A percentile compares a stretch with the other conserved stretches of the same genome.
Conservation (phyloP, 2,888 invertebrate genomes). For the Galerucella calmariensis region DNA sequence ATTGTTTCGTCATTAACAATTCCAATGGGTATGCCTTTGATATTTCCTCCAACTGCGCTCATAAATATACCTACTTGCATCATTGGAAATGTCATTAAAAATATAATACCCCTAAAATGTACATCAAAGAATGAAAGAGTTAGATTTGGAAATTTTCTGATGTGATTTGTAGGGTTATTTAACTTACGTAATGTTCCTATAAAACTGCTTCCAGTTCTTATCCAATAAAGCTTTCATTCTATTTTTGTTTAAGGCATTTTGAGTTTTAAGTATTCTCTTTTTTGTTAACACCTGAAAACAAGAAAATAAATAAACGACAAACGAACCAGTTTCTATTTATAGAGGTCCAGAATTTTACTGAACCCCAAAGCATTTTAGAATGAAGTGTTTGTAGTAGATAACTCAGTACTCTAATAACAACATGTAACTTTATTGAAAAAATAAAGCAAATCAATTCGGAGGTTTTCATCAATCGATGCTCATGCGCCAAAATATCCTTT, state of each 20-base stretch:
- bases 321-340: too few species aligned
- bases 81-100: constrained; percentile 84
- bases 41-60: constrained; percentile 82
- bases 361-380: too few species aligned
- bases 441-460: too few species aligned
- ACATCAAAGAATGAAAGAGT: neutral
- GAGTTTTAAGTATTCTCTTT: constrained; percentile 40
- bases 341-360: too few species aligned
- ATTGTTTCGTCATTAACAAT: constrained; percentile 81
- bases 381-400: too few species aligned
- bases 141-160: too few species aligned
- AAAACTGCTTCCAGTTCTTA: constrained; percentile 55
- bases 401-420: too few species aligned
- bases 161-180: too few species aligned
- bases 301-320: neutral
- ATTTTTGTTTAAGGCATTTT: constrained; percentile 44
- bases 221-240: constrained; percentile 50
- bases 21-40: constrained; percentile 76
- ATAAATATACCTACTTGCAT: constrained; percentile 85
- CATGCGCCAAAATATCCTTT: too few species aligned
- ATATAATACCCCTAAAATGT: constrained; percentile 78
- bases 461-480: too few species aligned
- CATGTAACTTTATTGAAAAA: too few species aligned
- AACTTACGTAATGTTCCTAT: constrained; percentile 54
- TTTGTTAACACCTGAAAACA: constrained; percentile 34